Conservation (phyloP, 2,797 vertebrate genomes). For the Lepilemur septentrionalis region DNA sequence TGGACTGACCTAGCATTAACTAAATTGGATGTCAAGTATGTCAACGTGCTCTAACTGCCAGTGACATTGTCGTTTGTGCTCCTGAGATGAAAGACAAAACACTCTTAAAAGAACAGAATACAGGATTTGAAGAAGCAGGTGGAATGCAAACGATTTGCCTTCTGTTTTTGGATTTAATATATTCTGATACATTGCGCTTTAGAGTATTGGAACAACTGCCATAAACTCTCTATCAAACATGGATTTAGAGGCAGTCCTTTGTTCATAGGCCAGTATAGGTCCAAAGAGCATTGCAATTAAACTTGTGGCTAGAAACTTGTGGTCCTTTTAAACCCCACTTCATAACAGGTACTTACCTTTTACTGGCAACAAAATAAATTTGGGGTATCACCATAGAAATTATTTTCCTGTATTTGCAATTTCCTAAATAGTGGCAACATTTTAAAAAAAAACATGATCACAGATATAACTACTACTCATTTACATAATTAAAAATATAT, state of each 20-base stretch:
- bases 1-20: constrained; percentile 66
- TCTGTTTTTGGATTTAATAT: neutral
- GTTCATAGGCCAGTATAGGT: neutral
- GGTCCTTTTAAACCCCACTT: neutral
- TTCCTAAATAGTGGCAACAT: neutral
- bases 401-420: neutral
- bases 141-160: neutral
- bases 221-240: neutral
- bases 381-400: neutral
- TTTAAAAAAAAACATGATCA: neutral
- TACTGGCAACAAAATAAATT: neutral
- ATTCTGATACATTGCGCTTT: neutral
- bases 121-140: constrained; percentile 44
- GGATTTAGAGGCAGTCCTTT: neutral
- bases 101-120: neutral
- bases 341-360: neutral
- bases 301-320: neutral
- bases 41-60: constrained; percentile 57
- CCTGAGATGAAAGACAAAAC: neutral
- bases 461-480: neutral
- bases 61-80: constrained; percentile 50
- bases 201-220: neutral
- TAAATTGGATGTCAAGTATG: constrained; percentile 71
- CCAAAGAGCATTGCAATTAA: neutral
- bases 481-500: neutral